Conservation (phyloP, 2,797 vertebrate species). For the Ispidina lecontei region DNA sequence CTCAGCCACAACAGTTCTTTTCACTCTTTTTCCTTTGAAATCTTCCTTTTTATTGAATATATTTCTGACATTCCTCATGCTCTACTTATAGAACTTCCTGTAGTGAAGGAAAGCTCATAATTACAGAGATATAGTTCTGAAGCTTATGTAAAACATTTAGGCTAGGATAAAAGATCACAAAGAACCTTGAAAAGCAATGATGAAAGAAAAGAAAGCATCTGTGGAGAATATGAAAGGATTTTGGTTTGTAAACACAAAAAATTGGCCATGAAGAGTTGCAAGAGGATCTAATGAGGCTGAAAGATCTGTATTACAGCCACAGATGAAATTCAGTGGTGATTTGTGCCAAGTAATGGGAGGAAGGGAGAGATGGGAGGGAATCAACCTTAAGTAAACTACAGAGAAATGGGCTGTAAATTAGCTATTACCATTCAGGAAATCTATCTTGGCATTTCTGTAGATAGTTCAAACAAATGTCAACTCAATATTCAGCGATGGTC, state of each 20-base stretch:
- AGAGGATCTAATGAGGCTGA: neutral
- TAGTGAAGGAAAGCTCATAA: neutral
- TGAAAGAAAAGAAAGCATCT: neutral
- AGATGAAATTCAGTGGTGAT: neutral
- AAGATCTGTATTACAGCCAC: neutral
- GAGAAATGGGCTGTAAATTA: neutral
- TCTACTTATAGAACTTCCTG: neutral
- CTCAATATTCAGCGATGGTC: neutral
- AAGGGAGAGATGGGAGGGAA: neutral
- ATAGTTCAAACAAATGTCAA: constrained; percentile 9
- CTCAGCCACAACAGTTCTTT: neutral
- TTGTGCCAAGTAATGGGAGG: neutral
- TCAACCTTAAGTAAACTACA: neutral
- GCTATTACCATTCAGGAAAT: neutral
- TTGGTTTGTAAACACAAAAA: neutral
- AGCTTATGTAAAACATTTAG: neutral
- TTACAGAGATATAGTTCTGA: neutral
- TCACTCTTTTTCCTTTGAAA: neutral
- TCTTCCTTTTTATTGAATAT: neutral
- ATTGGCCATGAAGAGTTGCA: neutral
- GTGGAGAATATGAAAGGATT: neutral
- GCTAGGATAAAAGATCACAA: neutral
- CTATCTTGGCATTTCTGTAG: neutral
- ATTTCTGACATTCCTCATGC: neutral
- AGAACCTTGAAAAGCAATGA: neutral